Conservation (phyloP, 2,888 invertebrate genomes). For the Rotaria magnacalcarata region DNA sequence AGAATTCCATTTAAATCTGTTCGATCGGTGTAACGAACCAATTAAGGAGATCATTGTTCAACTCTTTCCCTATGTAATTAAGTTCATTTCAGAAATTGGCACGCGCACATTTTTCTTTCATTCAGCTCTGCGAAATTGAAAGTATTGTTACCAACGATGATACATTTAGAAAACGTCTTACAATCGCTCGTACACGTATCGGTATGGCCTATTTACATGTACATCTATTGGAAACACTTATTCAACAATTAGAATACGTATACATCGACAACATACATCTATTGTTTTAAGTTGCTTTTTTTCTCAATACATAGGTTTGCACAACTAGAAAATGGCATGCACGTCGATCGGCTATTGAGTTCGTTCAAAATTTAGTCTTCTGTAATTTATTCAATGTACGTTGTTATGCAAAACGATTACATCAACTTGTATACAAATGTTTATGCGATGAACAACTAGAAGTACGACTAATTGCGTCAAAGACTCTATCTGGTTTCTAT, state of each 20-base stretch:
- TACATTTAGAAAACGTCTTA: neutral
- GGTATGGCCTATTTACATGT: neutral
- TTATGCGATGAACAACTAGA: neutral
- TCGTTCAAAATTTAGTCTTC: neutral
- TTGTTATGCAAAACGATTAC: neutral
- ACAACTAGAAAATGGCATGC: neutral
- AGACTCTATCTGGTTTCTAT: neutral
- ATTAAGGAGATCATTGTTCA: neutral
- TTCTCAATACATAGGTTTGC: neutral
- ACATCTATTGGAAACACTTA: neutral
- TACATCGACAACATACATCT: neutral
- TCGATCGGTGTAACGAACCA: neutral
- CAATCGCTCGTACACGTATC: neutral
- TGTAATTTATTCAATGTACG: neutral
- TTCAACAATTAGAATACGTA: neutral
- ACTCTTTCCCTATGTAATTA: neutral
- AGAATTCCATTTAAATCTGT: neutral
- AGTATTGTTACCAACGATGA: neutral
- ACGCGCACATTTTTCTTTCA: neutral
- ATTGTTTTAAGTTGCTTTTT: too few relatives aligned
- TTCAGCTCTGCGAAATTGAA: constrained; percentile 7
- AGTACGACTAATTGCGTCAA: neutral
- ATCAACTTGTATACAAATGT: neutral
- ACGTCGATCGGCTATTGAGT: neutral
- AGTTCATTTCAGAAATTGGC: too few relatives aligned